Base-by-base conservation (phyloP, 2,113 vertebrate species). In the Paracanthobrama guichenoti region DNA sequence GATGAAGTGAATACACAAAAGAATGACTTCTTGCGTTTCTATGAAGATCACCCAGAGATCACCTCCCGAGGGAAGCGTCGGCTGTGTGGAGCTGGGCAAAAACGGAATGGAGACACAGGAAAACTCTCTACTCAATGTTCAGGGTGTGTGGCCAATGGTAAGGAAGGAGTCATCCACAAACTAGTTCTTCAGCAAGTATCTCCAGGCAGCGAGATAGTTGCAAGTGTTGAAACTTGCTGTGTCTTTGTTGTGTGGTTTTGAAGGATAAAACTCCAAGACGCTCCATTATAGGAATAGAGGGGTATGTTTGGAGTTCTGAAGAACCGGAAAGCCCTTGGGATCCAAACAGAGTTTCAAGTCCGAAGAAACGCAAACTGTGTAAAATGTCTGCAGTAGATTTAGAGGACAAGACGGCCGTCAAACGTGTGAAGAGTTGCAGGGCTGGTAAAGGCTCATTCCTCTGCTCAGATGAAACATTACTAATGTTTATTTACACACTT, bases 261-360 rank as follows among this genome's bases (percentile, higher is more conserved):
- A 84, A 94, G 93, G 89, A 91, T 16, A 90, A 91, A 86, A 90
- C 91, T 20, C 92, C 92, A 18, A 90, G 84, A 69, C 73, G 67
- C 67, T 89, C 90, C 1, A 73, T 90, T 12, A 90, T 91, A 12
- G 75, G 85, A 67, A 92, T 82, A 74, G 83, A 88, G 79, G 89
- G 89, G 42, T 59, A 18, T 11, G 73, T 91, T 1, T 92, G 91
- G 92, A 92, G 89, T 82, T 89, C 86, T 9, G 92, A 93, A 85
- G 90, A 91, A 53, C 73, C 81, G 62, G 88, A 86, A 76, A 80
- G 87, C 46, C 84, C 83, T 44, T 0, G 26, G 3, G 88, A 89
- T 60, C 57, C 77, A 11, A 88, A 85, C 14, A 86, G 76, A 66
- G 78, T 78, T 46, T 90, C 90, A 0, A 89, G 85, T 28, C 86